phyloP scores from a whole-genome alignment of 2,797 vertebrate species.

The Scyliorhinus canicula region DNA sequence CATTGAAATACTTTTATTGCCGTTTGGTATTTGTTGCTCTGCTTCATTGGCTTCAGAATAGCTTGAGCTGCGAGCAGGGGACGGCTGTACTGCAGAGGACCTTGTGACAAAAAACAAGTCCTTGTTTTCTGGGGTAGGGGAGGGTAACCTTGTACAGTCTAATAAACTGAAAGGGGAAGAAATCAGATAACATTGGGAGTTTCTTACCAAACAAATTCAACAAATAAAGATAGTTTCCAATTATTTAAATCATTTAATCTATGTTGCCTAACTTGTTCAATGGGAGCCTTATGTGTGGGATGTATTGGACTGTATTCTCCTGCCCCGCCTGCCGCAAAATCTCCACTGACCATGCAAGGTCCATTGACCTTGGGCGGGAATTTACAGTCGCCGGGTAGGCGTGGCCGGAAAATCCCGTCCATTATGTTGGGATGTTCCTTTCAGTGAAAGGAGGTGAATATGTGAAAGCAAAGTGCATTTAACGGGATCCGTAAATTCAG shows the following conservation, averaged over 20 bases:
- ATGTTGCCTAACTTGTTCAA: too few species aligned
- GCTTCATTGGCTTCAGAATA: slow-evolving; percentile 97
- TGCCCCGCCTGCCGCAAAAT: too few species aligned
- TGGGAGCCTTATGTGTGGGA: not conserved
- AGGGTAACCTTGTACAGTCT: slow-evolving; percentile 96
- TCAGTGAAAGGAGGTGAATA: not conserved
- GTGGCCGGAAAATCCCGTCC: too few species aligned
- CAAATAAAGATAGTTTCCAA: not conserved
- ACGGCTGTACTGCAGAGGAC: slow-evolving; percentile 87
- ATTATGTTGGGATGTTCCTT: not conserved
- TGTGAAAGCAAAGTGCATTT: not conserved
- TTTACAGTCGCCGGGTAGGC: too few species aligned
- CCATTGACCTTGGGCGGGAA: too few species aligned
- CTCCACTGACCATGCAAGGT: too few species aligned
- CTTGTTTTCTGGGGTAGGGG: slow-evolving; percentile 98
- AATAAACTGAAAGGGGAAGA: slow-evolving; percentile 77
- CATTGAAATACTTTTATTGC: slow-evolving; percentile 96
- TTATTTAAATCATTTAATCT: not conserved
- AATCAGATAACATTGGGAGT: slow-evolving; percentile 43
- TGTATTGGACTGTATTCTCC: too few species aligned
- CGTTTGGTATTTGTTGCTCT: slow-evolving; percentile 85
- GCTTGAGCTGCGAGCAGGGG: slow-evolving; percentile 93
- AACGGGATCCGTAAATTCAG: not conserved
- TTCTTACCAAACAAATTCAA: not conserved
- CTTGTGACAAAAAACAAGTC: slow-evolving; percentile 98